A percentile compares a stretch with the other conserved stretches of the same genome.
These are phyloP conservation scores for Drosophila lini DNA, from an alignment of 1,140 invertebrate species.

Conservation along the genomic window DNA sequence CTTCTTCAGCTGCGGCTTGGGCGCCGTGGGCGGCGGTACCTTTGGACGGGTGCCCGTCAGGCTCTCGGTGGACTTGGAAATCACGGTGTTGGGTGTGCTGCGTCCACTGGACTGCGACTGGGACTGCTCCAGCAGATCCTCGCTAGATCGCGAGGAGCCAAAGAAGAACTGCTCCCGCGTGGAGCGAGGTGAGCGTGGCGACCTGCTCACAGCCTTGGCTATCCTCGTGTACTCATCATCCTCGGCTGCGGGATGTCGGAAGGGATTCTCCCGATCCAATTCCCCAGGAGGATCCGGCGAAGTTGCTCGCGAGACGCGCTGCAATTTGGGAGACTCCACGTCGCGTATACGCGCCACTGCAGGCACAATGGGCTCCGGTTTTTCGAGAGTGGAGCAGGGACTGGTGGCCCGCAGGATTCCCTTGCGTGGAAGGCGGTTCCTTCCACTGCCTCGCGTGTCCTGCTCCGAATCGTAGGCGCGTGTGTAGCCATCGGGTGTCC, in stretches of 20 bases:
- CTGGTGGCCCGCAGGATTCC: constrained; percentile 79
- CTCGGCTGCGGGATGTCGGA: constrained; percentile 51
- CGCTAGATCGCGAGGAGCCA: constrained; percentile 66
- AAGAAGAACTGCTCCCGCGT: constrained; percentile 76
- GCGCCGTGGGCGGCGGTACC: constrained; percentile 70
- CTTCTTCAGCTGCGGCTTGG: constrained; percentile 80
- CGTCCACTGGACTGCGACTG: constrained; percentile 66
- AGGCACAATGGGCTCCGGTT: constrained; percentile 60
- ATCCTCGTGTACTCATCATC: constrained; percentile 76
- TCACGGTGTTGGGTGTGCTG: constrained; percentile 70
- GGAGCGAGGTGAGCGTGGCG: constrained; percentile 61
- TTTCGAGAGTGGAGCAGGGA: constrained; percentile 72
- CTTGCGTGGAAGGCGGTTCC: constrained; percentile 67
- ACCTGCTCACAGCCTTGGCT: constrained; percentile 72
- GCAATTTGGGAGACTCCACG: constrained; percentile 70
- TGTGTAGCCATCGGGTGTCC: constrained; percentile 65
- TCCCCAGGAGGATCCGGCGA: constrained; percentile 65
- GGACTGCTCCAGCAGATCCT: constrained; percentile 76
- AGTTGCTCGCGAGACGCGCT: constrained; percentile 64
- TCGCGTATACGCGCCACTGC: constrained; percentile 75
- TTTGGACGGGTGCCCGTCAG: constrained; percentile 68
- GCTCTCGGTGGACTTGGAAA: constrained; percentile 76
- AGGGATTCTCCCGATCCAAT: constrained; percentile 82
- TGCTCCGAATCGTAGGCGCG: constrained; percentile 82
- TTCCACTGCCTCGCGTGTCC: constrained; percentile 49